phyloP scores from a whole-genome alignment of 2,113 vertebrate species.

The human region GRCh38 chr1:78772001-78772500 shows the following conservation, averaged over 20 bases:
- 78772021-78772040: not conserved
- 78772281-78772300: constrained; percentile 56
- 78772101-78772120: not conserved
- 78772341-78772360: constrained; percentile 17
- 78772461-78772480: not conserved
- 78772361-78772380: not conserved
- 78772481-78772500: not conserved
- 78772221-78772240: not conserved
- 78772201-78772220: not conserved
- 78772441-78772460: constrained; percentile 26
- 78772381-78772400: not conserved
- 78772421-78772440: not conserved
- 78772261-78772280: not conserved
- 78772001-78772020: constrained; percentile 63
- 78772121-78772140: not conserved
- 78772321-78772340: constrained; percentile 42
- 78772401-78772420: constrained; percentile 14
- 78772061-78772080: not conserved
- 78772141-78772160: not conserved
- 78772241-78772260: constrained; percentile 23
- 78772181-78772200: not conserved
- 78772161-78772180: not conserved
- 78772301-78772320: not conserved
- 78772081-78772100: constrained; percentile 31
- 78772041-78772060: constrained; percentile 53